Base-by-base conservation (phyloP, 2,113 vertebrate genomes). In the Scortum barcoo region DNA sequence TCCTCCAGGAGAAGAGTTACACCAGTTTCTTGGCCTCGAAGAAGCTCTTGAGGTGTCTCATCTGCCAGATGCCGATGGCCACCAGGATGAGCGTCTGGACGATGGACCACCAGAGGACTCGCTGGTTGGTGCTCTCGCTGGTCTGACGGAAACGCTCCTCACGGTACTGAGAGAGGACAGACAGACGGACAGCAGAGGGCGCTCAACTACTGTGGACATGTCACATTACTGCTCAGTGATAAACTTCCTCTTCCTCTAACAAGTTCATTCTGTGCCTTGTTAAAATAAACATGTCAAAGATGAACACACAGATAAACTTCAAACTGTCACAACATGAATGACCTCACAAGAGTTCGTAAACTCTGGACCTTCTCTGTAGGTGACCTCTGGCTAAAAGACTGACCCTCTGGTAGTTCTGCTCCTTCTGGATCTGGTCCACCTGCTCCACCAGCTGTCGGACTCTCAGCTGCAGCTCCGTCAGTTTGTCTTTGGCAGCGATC, bases 1-100 rank as follows among this genome's bases (percentile, higher is more conserved):
- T 17, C 79, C 2, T 4, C 22, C 38, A 33, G 6, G 3, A 5
- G 24, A 11, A 42, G 10, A 7, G 3, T 91, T 97, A 98, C 85
- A 98, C 97, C 85, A 98, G 95, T 89, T 98, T 98, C 95, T 98
- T 98, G 83, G 97, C 97, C 92, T 98, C 97, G 58, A 98, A 98
- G 94, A 98, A 98, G 91, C 97, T 96, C 95, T 98, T 98, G 54
- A 97, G 96, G 78, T 98, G 97, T 79, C 96, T 95, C 97, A 98
- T 97, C 91, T 98, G 97, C 97, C 97, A 97, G 87, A 97, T 96
- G 3, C 97, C 97, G 16, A 97, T 97, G 89, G 96, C 95, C 73
- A 97, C 97, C 6, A 98, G 95, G 87, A 98, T 98, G 61, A 98
- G 95, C 0, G 97, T 98, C 93, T 98, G 97, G 44, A 97, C 94